Conservation (phyloP, 2,888 invertebrate genomes). For the Ophioninae sp. region DNA sequence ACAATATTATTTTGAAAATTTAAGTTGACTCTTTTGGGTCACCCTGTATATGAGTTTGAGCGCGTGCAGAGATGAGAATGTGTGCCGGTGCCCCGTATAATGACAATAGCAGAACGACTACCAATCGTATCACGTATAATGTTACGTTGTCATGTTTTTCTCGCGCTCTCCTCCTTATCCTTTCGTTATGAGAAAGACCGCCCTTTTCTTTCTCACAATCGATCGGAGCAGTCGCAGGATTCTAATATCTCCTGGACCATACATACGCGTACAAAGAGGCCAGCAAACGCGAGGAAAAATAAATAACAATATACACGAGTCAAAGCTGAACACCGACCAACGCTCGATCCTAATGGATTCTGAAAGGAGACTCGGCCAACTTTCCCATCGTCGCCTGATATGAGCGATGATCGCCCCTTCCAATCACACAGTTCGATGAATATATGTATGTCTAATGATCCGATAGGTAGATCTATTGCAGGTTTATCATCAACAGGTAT, state of each 20-base stretch:
- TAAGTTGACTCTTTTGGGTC: no score
- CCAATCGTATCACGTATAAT: slow-evolving; percentile 44
- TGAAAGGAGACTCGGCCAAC: slow-evolving; percentile 54
- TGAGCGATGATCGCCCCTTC: slow-evolving; percentile 65
- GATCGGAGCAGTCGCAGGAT: slow-evolving; percentile 55
- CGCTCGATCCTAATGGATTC: slow-evolving; percentile 66
- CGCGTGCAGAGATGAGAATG: background rate
- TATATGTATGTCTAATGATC: background rate
- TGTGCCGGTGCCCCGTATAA: slow-evolving; percentile 52
- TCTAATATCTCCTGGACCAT: slow-evolving; percentile 8
- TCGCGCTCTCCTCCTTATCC: slow-evolving; percentile 39
- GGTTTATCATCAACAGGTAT: slow-evolving; percentile 9
- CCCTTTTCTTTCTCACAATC: slow-evolving; percentile 69
- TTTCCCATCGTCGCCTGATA: slow-evolving; percentile 67
- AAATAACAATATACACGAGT: slow-evolving; percentile 24
- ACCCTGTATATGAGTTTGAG: background rate
- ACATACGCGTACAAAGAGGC: slow-evolving; percentile 14
- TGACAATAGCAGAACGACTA: slow-evolving; percentile 65
- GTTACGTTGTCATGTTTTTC: slow-evolving; percentile 39
- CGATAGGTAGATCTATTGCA: background rate
- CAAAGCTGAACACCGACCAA: slow-evolving; percentile 26
- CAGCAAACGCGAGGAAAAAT: slow-evolving; percentile 8
- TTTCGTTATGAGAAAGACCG: slow-evolving; percentile 66
- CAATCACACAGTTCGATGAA: slow-evolving; percentile 24
- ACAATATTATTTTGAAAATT: no score